Base-by-base conservation (phyloP, 2,113 vertebrate genomes). In the Salvelinus alpinus region DNA sequence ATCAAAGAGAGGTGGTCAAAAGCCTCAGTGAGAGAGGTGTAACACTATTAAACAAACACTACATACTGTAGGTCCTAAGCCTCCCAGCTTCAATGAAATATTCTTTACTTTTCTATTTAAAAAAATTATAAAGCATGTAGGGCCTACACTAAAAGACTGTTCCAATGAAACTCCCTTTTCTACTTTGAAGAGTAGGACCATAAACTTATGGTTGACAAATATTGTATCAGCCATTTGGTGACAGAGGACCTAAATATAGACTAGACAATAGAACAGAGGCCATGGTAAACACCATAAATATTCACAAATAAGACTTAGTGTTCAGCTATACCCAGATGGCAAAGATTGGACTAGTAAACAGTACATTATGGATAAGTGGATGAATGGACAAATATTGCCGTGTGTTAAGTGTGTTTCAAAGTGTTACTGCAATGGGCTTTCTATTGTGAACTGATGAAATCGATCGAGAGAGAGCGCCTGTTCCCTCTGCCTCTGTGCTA, bases 171-270 rank as follows among this genome's bases (percentile, higher is more conserved):
- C 14, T 38, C 5, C 64, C 24, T 38, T 13, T 68, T 20, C 64
- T 16, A 25, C 27, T 31, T 44, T 44, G 38, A 27, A 68, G 8
- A 14, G 60, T 5, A 24, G 57, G 5, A 54, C 20, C 68, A 64
- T 72, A 77, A 70, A 69, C 29, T 34, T 31, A 22, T 25, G 68
- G 9, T 44, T 44, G 38, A 44, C 9, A 44, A 44, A 44, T 44
- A 11, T 9, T 70, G 71, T 88, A 85, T 89, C 67, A 77, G 87
- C 90, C 74, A 38, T 76, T 80, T 84, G 73, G 84, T 83, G 86
- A 91, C 89, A 86, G 67, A 1, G 80, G 72, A 75, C 71, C 89
- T 91, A 92, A 91, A 91, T 91, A 90, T 91, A 91, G 89, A 44
- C 38, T 44, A 44, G 38, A 2, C 9, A 44, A 44, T 44, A 87